Conservation (phyloP, 2,888 invertebrate species). For the Limenitis camilla region DNA sequence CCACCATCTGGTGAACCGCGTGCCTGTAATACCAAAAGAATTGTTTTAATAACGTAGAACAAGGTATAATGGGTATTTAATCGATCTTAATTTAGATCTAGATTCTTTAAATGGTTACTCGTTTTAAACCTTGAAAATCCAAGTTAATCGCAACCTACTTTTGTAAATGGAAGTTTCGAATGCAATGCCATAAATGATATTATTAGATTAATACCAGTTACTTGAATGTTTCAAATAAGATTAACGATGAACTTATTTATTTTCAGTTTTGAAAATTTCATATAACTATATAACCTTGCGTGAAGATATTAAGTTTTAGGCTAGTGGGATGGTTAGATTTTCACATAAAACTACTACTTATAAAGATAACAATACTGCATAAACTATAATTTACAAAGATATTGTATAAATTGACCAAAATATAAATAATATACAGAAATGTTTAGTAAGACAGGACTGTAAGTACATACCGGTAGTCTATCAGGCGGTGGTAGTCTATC, state of each 20-base stretch:
- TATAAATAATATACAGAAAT: too few relatives aligned
- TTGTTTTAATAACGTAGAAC: neutral
- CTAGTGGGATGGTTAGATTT: too few relatives aligned
- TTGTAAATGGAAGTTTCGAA: constrained; percentile 6
- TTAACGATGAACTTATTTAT: neutral
- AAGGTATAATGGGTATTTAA: constrained; percentile 1
- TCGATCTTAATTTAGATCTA: neutral
- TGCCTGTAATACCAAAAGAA: constrained; percentile 54
- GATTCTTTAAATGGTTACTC: constrained; percentile 4
- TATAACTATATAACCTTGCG: too few relatives aligned
- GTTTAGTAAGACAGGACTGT: neutral
- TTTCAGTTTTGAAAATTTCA: too few relatives aligned
- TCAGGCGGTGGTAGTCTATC: constrained; percentile 65
- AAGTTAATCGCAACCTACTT: constrained; percentile 5
- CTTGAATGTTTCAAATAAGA: too few relatives aligned
- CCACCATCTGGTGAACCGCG: constrained; percentile 88
- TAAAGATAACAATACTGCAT: too few relatives aligned
- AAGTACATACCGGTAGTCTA: constrained; percentile 47
- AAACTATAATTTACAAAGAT: too few relatives aligned
- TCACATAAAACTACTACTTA: too few relatives aligned
- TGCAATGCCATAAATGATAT: neutral
- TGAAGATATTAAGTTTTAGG: too few relatives aligned
- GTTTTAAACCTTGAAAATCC: constrained; percentile 2
- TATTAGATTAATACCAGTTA: neutral
- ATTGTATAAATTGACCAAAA: too few relatives aligned